phyloP scores from a whole-genome alignment of 2,113 vertebrate species.

The Trachemys scripta region DNA sequence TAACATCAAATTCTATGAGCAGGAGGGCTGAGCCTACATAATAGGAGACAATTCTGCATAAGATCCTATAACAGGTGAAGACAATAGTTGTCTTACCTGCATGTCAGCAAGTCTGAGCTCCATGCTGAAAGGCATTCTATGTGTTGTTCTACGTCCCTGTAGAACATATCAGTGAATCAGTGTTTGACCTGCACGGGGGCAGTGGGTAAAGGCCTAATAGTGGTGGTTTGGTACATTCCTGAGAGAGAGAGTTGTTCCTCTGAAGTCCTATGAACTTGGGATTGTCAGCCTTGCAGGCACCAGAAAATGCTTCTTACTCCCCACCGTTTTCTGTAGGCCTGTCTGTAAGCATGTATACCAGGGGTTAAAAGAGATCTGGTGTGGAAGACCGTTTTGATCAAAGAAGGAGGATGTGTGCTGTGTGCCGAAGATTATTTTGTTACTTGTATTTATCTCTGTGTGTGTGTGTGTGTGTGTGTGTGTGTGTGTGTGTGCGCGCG shows the following conservation, averaged over 20 bases:
- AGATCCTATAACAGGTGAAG: neutral
- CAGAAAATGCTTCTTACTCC: neutral
- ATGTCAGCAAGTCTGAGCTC: neutral
- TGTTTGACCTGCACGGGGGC: neutral
- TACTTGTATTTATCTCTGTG: neutral
- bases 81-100: neutral
- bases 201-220: rapidly evolving
- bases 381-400: neutral
- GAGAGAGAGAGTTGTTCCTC: neutral
- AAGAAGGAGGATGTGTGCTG: neutral
- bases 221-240: neutral
- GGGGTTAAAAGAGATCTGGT: neutral
- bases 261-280: neutral
- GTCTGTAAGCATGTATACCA: neutral
- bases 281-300: neutral
- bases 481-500: too few relatives aligned
- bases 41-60: neutral
- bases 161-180: neutral
- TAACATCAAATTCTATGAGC: neutral
- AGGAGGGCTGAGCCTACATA: neutral
- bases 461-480: neutral
- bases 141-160: neutral
- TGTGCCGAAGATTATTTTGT: neutral
- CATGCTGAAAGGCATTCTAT: too few relatives aligned
- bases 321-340: rapidly evolving